These are phyloP conservation scores for Phainopepla nitens DNA, from an alignment of 2,113 vertebrate genomes.

Conservation along the genomic window DNA sequence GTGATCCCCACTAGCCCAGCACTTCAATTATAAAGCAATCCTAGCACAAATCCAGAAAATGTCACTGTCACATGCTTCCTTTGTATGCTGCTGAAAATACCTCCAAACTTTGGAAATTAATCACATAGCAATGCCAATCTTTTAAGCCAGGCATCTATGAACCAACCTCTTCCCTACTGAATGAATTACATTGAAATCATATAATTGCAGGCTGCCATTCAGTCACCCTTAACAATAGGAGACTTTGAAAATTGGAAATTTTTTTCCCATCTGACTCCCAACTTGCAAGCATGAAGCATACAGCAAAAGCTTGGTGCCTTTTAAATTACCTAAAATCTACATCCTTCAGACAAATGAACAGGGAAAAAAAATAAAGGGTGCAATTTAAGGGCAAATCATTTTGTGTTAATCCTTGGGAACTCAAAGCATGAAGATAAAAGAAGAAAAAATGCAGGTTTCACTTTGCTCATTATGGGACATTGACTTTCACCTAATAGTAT, in stretches of 20 bases:
- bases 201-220: conserved; percentile 68
- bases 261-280: conserved; percentile 59
- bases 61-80: conserved; percentile 50
- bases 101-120: conserved; percentile 65
- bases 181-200: conserved; percentile 58
- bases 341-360: conserved; percentile 63
- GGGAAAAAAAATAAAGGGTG: neutral
- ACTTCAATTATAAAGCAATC: conserved; percentile 64
- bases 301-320: conserved; percentile 45
- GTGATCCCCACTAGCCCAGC: neutral
- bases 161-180: conserved; percentile 57
- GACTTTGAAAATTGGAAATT: conserved; percentile 59
- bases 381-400: conserved; percentile 67
- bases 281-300: conserved; percentile 53
- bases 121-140: conserved; percentile 63
- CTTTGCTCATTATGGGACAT: conserved; percentile 73
- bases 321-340: conserved; percentile 65
- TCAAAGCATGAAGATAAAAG: conserved; percentile 69
- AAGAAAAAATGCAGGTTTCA: conserved; percentile 69
- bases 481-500: conserved; percentile 76
- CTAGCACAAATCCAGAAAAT: conserved; percentile 46
- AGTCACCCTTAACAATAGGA: conserved; percentile 71
- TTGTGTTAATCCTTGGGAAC: conserved; percentile 59
- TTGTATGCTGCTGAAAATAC: conserved; percentile 59
- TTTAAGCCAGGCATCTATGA: conserved; percentile 62